These are phyloP conservation scores for Bombylius major DNA, from an alignment of 2,888 invertebrate species.

Conservation along the genomic window DNA sequence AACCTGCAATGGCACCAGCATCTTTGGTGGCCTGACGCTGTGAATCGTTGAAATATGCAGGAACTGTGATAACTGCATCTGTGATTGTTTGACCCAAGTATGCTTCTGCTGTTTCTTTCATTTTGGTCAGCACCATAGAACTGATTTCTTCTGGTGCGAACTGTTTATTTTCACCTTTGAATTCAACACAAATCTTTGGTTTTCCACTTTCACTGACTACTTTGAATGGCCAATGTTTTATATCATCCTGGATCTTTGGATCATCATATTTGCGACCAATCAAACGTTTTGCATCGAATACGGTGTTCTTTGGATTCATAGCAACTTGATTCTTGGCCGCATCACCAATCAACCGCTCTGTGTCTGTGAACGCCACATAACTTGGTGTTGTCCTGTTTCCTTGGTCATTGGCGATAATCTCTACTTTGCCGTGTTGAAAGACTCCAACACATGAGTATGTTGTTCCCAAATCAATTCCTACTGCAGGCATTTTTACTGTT, in stretches of 20 bases:
- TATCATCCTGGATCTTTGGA: slow-evolving; percentile 78
- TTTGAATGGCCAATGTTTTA: slow-evolving; percentile 92
- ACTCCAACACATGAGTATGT: slow-evolving; percentile 71
- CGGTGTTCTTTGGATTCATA: slow-evolving; percentile 83
- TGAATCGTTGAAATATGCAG: slow-evolving; percentile 78
- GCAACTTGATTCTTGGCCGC: slow-evolving; percentile 78
- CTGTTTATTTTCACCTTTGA: slow-evolving; percentile 78
- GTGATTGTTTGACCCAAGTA: slow-evolving; percentile 69
- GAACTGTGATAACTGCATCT: slow-evolving; percentile 76
- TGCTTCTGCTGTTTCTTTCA: slow-evolving; percentile 82
- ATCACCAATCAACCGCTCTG: slow-evolving; percentile 73
- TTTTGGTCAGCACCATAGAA: slow-evolving; percentile 86
- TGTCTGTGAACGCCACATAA: slow-evolving; percentile 71
- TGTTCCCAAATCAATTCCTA: slow-evolving; percentile 75
- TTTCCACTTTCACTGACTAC: slow-evolving; percentile 69
- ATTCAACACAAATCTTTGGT: slow-evolving; percentile 70
- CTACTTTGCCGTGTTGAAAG: slow-evolving; percentile 67
- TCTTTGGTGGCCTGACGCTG: slow-evolving; percentile 84
- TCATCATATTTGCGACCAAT: slow-evolving; percentile 89
- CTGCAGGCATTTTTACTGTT: slow-evolving; percentile 41
- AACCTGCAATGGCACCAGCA: slow-evolving; percentile 75
- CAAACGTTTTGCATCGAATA: slow-evolving; percentile 89
- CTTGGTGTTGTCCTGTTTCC: slow-evolving; percentile 71
- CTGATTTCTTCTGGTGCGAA: slow-evolving; percentile 90
- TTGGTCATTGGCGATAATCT: slow-evolving; percentile 74